phyloP scores from a whole-genome alignment of 2,797 vertebrate species.

The Periparus ater region DNA sequence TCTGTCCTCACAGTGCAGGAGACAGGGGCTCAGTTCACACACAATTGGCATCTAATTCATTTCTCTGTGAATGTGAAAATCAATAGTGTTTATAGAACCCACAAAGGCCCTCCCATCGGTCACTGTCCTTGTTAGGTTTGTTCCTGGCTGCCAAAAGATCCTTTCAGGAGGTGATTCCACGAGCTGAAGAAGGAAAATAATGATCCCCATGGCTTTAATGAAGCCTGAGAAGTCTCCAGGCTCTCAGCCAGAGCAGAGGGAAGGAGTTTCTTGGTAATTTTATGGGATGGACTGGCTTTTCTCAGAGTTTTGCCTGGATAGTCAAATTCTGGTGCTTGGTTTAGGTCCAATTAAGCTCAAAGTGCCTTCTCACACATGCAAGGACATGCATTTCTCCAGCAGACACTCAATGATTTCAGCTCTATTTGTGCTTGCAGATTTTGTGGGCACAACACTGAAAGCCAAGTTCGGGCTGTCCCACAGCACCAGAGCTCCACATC shows the following conservation, averaged over 20 bases:
- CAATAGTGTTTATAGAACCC: slow-evolving; percentile 13
- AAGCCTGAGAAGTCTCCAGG: background rate
- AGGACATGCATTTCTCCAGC: background rate
- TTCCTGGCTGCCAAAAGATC: slow-evolving; percentile 8
- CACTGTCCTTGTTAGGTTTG: background rate
- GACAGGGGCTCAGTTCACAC: background rate
- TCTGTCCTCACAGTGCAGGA: background rate
- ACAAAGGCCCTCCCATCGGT: background rate
- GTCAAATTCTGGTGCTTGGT: background rate
- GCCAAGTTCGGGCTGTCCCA: background rate
- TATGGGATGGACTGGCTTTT: background rate
- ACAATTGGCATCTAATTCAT: background rate
- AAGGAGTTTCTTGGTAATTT: background rate
- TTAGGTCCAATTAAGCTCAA: background rate
- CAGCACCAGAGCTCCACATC: background rate
- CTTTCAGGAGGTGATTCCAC: background rate
- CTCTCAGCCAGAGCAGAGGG: background rate
- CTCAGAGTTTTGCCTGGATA: background rate
- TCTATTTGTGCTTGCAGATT: slow-evolving; percentile 1
- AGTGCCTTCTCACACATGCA: background rate
- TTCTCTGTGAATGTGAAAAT: slow-evolving; percentile 16
- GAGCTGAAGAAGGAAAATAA: slow-evolving; percentile 6
- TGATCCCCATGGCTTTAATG: background rate
- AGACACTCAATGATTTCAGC: background rate
- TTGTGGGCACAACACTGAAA: background rate